A percentile compares a stretch with the other conserved stretches of the same genome.
Conservation (phyloP, 2,888 invertebrate species). For the Papilio gigon region DNA sequence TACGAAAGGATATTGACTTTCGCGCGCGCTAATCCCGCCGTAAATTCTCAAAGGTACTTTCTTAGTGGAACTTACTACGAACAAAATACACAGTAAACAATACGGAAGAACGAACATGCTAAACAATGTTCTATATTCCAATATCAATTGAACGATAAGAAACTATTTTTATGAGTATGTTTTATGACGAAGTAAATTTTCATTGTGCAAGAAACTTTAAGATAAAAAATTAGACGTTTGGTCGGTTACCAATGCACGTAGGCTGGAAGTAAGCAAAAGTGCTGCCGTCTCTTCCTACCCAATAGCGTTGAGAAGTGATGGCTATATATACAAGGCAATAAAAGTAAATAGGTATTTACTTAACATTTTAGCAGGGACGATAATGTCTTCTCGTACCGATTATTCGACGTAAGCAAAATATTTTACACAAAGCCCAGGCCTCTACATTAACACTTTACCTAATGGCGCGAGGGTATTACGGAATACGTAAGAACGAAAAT, state of each 20-base stretch:
- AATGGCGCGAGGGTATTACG: conserved; percentile 27
- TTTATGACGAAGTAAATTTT: not conserved
- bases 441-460: conserved; percentile 33
- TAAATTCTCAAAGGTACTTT: conserved; percentile 5
- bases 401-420: conserved; percentile 31
- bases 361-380: conserved; percentile 8
- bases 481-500: conserved; percentile 29
- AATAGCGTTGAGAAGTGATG: not conserved
- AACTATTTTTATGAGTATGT: not conserved
- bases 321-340: not conserved
- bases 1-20: conserved; percentile 15
- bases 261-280: too few relatives aligned
- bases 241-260: too few relatives aligned
- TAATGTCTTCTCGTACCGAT: conserved; percentile 12
- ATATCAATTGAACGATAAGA: not conserved
- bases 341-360: conserved; percentile 20
- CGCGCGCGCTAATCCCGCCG: not conserved
- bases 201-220: not conserved
- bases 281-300: not conserved
- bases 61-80: not conserved
- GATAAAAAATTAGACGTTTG: too few relatives aligned
- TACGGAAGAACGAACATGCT: not conserved
- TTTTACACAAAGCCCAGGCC: conserved; percentile 19
- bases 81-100: conserved; percentile 1
- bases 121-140: not conserved